A percentile compares a stretch with the other conserved stretches of the same genome.
Conservation (phyloP, 2,888 invertebrate genomes). For the Polia nebulosa region DNA sequence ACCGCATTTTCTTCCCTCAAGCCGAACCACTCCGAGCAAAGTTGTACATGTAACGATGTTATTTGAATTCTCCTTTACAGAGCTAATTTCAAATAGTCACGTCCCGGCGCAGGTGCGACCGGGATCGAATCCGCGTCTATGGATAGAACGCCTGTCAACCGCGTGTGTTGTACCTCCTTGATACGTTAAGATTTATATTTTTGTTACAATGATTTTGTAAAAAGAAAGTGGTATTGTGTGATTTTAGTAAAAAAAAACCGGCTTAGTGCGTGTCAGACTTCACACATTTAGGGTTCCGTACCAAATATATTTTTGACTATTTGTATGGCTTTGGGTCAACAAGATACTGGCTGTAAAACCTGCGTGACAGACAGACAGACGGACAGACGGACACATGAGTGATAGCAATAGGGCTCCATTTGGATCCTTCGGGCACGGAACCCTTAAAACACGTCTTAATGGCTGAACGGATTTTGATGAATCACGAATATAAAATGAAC, state of each 20-base stretch:
- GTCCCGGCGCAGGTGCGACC: constrained; percentile 63
- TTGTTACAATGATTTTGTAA: constrained; percentile 5
- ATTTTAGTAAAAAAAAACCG: not conserved
- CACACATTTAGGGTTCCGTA: too few relatives aligned
- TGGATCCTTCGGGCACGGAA: too few relatives aligned
- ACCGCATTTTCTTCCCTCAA: not conserved
- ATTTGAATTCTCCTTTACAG: constrained; percentile 60
- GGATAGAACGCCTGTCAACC: constrained; percentile 65
- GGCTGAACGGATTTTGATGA: too few relatives aligned
- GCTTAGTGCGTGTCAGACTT: too few relatives aligned
- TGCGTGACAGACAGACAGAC: too few relatives aligned
- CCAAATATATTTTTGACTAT: too few relatives aligned
- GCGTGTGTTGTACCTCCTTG: constrained; percentile 29
- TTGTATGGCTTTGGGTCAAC: too few relatives aligned
- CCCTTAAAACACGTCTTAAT: too few relatives aligned
- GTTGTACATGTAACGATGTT: constrained; percentile 42
- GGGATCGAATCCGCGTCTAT: constrained; percentile 63
- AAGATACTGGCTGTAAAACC: too few relatives aligned
- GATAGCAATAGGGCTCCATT: too few relatives aligned
- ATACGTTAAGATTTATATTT: constrained; percentile 42
- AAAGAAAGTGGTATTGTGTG: not conserved
- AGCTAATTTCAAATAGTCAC: constrained; percentile 69
- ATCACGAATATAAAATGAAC: too few relatives aligned
- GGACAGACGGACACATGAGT: too few relatives aligned
- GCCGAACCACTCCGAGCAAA: constrained; percentile 26